These are phyloP conservation scores for Dicaeum eximium DNA, from an alignment of 2,113 vertebrate species.

Conservation along the genomic window DNA sequence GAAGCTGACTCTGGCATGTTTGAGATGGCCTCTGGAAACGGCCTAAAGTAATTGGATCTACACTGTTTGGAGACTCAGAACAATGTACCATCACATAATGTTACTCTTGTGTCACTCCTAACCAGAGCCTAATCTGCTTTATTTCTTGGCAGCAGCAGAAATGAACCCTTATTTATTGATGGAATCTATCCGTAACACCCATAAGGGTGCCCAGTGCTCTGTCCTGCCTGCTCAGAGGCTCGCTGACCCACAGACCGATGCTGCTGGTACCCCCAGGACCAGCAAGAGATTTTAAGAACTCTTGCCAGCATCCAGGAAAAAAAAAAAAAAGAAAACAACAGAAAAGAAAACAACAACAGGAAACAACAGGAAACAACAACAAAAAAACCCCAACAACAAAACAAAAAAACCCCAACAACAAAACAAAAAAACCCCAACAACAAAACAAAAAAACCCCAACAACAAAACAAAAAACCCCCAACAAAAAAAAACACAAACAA, in stretches of 20 bases:
- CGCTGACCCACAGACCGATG: neutral
- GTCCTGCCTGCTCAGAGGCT: neutral
- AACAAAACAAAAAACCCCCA: no score
- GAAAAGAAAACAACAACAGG: no score
- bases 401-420: no score
- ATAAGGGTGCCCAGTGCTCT: neutral
- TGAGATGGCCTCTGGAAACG: rapidly evolving
- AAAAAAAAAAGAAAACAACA: no score
- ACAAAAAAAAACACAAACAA: no score
- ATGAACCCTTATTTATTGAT: neutral
- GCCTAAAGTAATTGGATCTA: neutral
- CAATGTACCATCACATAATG: neutral
- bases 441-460: no score
- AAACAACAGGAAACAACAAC: no score
- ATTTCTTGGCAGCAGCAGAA: neutral
- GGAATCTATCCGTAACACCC: neutral
- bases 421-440: no score
- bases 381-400: no score
- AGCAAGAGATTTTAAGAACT: neutral
- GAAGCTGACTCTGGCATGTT: neutral
- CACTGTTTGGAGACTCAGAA: neutral
- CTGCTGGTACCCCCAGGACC: neutral
- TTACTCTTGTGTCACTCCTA: neutral
- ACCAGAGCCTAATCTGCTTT: neutral
- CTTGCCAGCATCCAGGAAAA: neutral